Conservation (phyloP, 2,797 vertebrate species). For the Diplodus puntazzo region DNA sequence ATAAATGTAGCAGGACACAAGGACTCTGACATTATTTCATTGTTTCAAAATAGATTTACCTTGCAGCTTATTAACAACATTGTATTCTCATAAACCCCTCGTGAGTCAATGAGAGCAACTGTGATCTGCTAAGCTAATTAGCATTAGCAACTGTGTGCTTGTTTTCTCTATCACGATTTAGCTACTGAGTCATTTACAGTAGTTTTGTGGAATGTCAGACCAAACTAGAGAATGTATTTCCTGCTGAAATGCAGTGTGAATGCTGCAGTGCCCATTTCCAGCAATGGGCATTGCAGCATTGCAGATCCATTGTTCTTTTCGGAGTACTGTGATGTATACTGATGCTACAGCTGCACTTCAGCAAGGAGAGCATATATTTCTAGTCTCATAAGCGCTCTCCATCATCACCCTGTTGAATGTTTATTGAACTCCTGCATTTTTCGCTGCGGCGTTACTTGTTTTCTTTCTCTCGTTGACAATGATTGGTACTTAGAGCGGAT, state of each 20-base stretch:
- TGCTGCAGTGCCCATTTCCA: too few species aligned
- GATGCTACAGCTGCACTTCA: neutral
- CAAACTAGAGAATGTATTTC: neutral
- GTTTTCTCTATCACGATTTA: neutral
- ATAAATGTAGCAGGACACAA: too few species aligned
- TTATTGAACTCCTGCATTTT: conserved; percentile 37
- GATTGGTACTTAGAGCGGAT: conserved; percentile 23
- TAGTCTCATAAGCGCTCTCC: conserved; percentile 8
- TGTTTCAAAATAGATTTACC: too few species aligned
- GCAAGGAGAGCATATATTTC: neutral
- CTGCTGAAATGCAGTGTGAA: too few species aligned
- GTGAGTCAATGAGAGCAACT: too few species aligned
- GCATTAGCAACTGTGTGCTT: too few species aligned
- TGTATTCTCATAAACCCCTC: too few species aligned
- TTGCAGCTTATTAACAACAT: too few species aligned
- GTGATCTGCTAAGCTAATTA: too few species aligned
- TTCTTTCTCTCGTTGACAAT: neutral
- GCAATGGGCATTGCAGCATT: too few species aligned
- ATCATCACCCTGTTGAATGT: conserved; percentile 1
- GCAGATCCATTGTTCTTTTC: neutral
- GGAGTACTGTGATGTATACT: neutral
- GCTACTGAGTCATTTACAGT: neutral
- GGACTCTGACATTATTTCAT: too few species aligned
- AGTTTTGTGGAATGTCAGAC: neutral
- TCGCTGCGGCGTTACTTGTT: neutral